Conservation (phyloP, 2,797 vertebrate genomes). For the Carapus acus region DNA sequence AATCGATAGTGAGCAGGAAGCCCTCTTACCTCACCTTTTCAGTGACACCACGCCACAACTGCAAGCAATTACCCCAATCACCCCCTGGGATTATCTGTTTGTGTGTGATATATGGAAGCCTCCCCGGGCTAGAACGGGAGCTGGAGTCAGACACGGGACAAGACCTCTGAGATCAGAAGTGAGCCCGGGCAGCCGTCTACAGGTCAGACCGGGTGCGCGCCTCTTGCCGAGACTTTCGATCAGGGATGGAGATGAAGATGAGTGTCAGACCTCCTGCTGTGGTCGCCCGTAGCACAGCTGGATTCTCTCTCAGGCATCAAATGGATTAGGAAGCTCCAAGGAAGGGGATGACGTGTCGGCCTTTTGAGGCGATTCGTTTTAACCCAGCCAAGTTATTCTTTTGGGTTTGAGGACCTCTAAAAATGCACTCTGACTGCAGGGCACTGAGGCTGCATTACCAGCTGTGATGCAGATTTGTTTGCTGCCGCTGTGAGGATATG, state of each 20-base stretch:
- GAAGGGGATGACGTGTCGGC: background rate
- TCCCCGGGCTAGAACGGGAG: slow-evolving; percentile 44
- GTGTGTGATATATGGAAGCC: slow-evolving; percentile 38
- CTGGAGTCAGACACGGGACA: slow-evolving; percentile 37
- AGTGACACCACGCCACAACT: slow-evolving; percentile 60
- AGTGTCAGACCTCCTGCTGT: slow-evolving; percentile 22
- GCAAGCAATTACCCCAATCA: slow-evolving; percentile 69
- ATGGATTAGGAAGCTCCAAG: slow-evolving; percentile 9
- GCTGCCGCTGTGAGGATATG: too few species aligned
- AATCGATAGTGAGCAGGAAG: slow-evolving; percentile 59
- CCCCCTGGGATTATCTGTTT: slow-evolving; percentile 58
- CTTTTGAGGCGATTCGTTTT: slow-evolving; percentile 3
- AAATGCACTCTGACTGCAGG: too few species aligned
- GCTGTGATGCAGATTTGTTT: too few species aligned
- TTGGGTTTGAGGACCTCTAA: too few species aligned
- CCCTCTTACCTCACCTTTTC: slow-evolving; percentile 55
- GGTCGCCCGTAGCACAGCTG: slow-evolving; percentile 12
- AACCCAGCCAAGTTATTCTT: too few species aligned
- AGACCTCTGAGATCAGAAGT: slow-evolving; percentile 40
- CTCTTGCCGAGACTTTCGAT: slow-evolving; percentile 36
- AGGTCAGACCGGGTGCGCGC: slow-evolving; percentile 27
- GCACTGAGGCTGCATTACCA: too few species aligned
- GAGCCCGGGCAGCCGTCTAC: slow-evolving; percentile 30
- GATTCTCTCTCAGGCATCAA: slow-evolving; percentile 13
- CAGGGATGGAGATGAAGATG: slow-evolving; percentile 34